Evolutionary conservation across 2,888 invertebrate species (phyloP).

Genomic region (Conops quadrifasciatus): DNA sequence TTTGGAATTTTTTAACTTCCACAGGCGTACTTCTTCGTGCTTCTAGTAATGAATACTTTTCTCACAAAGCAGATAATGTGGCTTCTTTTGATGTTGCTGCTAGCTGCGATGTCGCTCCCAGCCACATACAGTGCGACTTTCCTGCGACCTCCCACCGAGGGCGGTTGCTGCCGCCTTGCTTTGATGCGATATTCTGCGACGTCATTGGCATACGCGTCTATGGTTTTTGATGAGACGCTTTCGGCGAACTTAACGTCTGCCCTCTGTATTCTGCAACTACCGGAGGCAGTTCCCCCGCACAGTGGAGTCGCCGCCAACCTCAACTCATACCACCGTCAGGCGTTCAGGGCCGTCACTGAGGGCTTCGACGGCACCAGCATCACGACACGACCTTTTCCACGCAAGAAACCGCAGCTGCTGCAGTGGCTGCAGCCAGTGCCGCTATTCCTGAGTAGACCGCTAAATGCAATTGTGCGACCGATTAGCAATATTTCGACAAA

Average conservation of each 20-base stretch:
- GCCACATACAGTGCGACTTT: neutral
- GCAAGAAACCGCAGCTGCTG: constrained; percentile 12
- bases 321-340: too few relatives aligned
- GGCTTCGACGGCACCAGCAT: too few relatives aligned
- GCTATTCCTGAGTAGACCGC: neutral
- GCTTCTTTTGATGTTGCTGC: neutral
- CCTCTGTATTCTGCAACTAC: too few relatives aligned
- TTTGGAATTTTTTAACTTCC: too few relatives aligned
- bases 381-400: constrained; percentile 20
- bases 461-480: constrained; percentile 36
- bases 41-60: neutral
- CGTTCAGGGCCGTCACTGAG: too few relatives aligned
- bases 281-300: too few relatives aligned
- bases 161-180: neutral
- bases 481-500: constrained; percentile 47
- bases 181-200: too few relatives aligned
- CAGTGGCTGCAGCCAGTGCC: neutral
- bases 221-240: too few relatives aligned
- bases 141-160: neutral
- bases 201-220: too few relatives aligned
- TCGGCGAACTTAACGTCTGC: too few relatives aligned
- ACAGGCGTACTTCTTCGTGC: neutral
- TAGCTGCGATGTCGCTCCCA: neutral
- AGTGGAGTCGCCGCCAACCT: too few relatives aligned
- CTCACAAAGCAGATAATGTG: neutral